These are phyloP conservation scores for Aphelinus atriplicis DNA, from an alignment of 1,140 invertebrate species.

Conservation along the genomic window DNA sequence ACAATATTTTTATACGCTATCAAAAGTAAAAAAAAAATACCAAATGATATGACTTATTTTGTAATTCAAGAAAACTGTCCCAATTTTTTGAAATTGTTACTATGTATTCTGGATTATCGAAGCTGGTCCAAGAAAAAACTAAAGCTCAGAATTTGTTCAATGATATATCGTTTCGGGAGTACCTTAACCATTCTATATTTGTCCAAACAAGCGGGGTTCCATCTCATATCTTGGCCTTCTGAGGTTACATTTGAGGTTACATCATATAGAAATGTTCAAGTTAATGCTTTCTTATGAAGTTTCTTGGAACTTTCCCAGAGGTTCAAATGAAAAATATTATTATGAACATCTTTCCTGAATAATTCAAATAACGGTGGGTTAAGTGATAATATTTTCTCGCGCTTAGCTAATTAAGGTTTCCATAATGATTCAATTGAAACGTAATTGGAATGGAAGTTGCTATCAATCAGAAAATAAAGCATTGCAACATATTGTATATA, in stretches of 20 bases:
- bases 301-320: too few species aligned
- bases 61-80: background rate
- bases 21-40: background rate
- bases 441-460: background rate
- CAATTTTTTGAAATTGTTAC: background rate
- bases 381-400: slow-evolving; percentile 30
- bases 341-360: slow-evolving; percentile 47
- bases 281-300: background rate
- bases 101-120: background rate
- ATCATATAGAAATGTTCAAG: background rate
- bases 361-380: slow-evolving; percentile 45
- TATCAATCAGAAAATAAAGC: background rate
- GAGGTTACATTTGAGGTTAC: background rate
- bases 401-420: slow-evolving; percentile 20
- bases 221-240: too few species aligned
- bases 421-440: slow-evolving; percentile 3
- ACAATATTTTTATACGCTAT: background rate
- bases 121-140: too few species aligned
- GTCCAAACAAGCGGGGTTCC: too few species aligned
- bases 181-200: too few species aligned
- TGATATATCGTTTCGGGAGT: too few species aligned
- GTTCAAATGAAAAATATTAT: background rate
- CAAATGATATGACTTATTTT: background rate
- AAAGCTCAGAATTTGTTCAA: too few species aligned
- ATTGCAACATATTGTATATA: slow-evolving; percentile 3